Evolutionary conservation across 2,797 vertebrate genomes (phyloP), one percentile per base, ranked within the genome.

Genomic region (Malurus splendens): DNA sequence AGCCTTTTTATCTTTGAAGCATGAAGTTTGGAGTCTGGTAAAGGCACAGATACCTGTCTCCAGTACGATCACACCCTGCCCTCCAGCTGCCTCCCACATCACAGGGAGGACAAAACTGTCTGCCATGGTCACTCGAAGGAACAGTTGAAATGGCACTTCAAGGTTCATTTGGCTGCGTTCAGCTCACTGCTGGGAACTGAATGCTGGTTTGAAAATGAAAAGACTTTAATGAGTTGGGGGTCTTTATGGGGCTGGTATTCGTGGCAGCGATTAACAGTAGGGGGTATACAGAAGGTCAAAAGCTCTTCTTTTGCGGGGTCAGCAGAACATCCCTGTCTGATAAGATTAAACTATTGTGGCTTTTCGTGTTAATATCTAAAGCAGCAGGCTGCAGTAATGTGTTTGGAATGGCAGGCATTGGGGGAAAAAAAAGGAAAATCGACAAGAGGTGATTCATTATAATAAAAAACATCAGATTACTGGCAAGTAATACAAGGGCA

Each of bases 331-430:
- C 96, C 94, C 96, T 86, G 81, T 97, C 95, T 97, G 97, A 97
- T 97, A 97, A 96, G 96, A 97, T 97, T 97, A 97, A 97, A 97
- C 96, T 97, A 96, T 95, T 96, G 93, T 96, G 94, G 93, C 96
- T 97, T 97, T 97, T 96, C 90, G 95, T 96, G 95, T 96, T 97
- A 95, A 96, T 97, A 95, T 97, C 94, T 94, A 80, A 96, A 97
- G 88, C 96, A 96, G 96, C 94, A 71, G 95, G 95, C 94, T 95
- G 86, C 95, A 94, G 39, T 95, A 94, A 92, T 94, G 65, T 93
- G 70, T 94, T 96, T 96, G 87, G 78, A 73, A 95, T 94, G 48
- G 87, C 86, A 87, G 81, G 84, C 93, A 65, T 73, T 61, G 91
- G 33, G 65, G 36, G 57, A 27, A 18, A 83, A 72, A 72, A 80